These are phyloP conservation scores for Luffia ferchaultella DNA, from an alignment of 2,888 invertebrate species.

Conservation along the genomic window DNA sequence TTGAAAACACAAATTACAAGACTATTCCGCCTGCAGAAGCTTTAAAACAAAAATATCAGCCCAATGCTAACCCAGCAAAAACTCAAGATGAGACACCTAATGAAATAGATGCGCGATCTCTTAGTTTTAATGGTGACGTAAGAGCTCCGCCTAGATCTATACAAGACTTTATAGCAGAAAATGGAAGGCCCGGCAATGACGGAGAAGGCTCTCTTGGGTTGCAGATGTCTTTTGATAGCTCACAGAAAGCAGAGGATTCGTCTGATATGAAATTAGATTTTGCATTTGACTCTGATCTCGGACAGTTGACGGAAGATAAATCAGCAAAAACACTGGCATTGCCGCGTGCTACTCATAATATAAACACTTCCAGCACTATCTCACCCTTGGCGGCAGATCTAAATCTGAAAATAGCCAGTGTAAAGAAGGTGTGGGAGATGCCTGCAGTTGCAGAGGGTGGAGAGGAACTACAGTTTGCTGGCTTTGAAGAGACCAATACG, in stretches of 20 bases:
- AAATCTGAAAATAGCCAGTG: slow-evolving; percentile 93
- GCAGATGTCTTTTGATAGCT: slow-evolving; percentile 71
- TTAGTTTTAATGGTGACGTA: slow-evolving; percentile 51
- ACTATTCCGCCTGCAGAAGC: slow-evolving; percentile 73
- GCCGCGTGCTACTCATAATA: slow-evolving; percentile 68
- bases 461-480: slow-evolving; percentile 55
- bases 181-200: slow-evolving; percentile 35
- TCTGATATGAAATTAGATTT: slow-evolving; percentile 93
- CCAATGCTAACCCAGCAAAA: slow-evolving; percentile 43
- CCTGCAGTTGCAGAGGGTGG: slow-evolving; percentile 71
- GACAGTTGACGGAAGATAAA: slow-evolving; percentile 78
- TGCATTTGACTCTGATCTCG: slow-evolving; percentile 85
- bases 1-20: slow-evolving; percentile 92
- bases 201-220: slow-evolving; percentile 62
- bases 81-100: slow-evolving; percentile 53
- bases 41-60: slow-evolving; percentile 70
- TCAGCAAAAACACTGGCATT: slow-evolving; percentile 52
- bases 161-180: slow-evolving; percentile 52
- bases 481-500: slow-evolving; percentile 47
- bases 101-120: slow-evolving; percentile 56
- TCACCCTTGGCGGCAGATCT: slow-evolving; percentile 88
- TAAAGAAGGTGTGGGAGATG: slow-evolving; percentile 91
- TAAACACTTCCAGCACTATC: slow-evolving; percentile 75
- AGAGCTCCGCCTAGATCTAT: slow-evolving; percentile 46
- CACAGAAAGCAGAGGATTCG: slow-evolving; percentile 74